Evolutionary conservation across 2,888 invertebrate genomes (phyloP).

Genomic region (Pollenia griseotomentosa): DNA sequence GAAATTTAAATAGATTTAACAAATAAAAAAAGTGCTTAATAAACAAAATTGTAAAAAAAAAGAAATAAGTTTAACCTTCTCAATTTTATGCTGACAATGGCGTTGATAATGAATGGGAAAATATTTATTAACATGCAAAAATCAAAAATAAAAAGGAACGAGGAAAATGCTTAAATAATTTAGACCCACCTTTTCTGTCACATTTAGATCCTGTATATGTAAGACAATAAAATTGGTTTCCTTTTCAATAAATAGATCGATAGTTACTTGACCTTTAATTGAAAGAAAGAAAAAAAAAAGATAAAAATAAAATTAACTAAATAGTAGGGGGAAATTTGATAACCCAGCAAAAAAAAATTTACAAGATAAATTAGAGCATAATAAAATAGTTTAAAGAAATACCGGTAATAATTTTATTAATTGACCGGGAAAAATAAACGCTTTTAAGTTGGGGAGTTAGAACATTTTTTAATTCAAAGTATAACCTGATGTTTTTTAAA

Average conservation of each 20-base stretch:
- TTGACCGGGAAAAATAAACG: too few species aligned
- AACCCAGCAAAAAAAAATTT: background rate
- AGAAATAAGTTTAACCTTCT: background rate
- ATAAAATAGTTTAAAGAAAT: background rate
- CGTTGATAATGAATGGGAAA: constrained; percentile 50
- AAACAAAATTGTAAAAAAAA: background rate
- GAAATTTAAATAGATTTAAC: background rate
- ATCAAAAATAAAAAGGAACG: constrained; percentile 22
- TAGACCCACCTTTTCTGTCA: constrained; percentile 89
- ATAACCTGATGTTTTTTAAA: too few species aligned
- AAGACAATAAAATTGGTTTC: constrained; percentile 93
- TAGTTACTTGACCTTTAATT: constrained; percentile 91
- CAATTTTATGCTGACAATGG: constrained; percentile 2
- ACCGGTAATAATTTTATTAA: too few species aligned
- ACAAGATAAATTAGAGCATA: constrained; percentile 18
- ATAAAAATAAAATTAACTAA: constrained; percentile 16
- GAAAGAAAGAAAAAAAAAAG: constrained; percentile 27
- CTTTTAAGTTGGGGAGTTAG: too few species aligned
- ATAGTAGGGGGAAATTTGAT: background rate
- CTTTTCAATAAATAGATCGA: constrained; percentile 92
- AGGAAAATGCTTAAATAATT: background rate
- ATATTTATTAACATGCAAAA: constrained; percentile 46
- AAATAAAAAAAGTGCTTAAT: background rate
- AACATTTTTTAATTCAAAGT: too few species aligned
- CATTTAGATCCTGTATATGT: constrained; percentile 93